phyloP scores from a whole-genome alignment of 2,797 vertebrate species.

The Chloroceryle inda region DNA sequence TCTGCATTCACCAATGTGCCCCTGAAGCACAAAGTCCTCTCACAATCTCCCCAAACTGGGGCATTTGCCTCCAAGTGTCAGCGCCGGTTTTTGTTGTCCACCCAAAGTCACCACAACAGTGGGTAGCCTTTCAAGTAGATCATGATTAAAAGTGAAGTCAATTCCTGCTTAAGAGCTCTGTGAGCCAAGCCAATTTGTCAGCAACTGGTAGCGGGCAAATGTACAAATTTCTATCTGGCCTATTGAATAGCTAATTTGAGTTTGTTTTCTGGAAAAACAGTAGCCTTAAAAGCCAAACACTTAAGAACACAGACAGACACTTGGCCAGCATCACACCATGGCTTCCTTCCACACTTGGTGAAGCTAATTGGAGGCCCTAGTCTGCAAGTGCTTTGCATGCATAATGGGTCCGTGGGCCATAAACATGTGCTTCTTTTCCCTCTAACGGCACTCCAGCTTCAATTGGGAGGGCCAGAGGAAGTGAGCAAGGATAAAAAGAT shows the following conservation, averaged over 20 bases:
- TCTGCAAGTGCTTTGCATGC: constrained; percentile 83
- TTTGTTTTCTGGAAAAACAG: constrained; percentile 86
- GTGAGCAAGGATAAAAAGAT: constrained; percentile 78
- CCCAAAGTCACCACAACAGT: constrained; percentile 76
- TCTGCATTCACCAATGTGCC: neutral
- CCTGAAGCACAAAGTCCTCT: constrained; percentile 5
- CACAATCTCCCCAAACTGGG: neutral
- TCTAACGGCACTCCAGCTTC: constrained; percentile 70
- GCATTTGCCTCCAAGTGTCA: constrained; percentile 48
- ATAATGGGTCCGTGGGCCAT: constrained; percentile 79
- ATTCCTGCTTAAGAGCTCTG: constrained; percentile 82
- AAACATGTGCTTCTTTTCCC: constrained; percentile 78
- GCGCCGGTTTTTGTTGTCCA: constrained; percentile 54
- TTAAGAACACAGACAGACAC: constrained; percentile 86
- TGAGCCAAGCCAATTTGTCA: constrained; percentile 86
- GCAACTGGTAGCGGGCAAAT: constrained; percentile 83
- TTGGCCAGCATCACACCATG: constrained; percentile 82
- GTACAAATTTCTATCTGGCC: constrained; percentile 84
- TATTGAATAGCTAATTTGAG: constrained; percentile 85
- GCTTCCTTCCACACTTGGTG: constrained; percentile 82
- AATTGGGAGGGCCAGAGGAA: constrained; percentile 71
- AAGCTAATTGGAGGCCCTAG: constrained; percentile 81
- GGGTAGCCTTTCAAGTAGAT: constrained; percentile 80
- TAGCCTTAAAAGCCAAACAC: constrained; percentile 87
- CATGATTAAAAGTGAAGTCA: constrained; percentile 82